phyloP scores from a whole-genome alignment of 2,113 vertebrate species.

The Pygoscelis adeliae region DNA sequence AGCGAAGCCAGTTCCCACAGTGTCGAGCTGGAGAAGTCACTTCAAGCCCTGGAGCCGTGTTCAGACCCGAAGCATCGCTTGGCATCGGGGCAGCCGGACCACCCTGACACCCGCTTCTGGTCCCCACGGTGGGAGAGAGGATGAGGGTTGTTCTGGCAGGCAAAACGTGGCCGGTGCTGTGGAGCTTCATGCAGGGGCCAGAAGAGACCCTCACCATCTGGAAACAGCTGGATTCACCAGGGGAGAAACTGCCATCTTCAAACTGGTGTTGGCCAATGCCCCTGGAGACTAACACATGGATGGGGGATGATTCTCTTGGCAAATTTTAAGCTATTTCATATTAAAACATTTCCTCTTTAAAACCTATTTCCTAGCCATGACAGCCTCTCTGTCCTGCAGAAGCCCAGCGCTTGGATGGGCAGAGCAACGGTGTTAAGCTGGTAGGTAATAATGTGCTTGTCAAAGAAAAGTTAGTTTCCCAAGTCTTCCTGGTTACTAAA shows the following conservation, averaged over 20 bases:
- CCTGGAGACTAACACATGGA: neutral
- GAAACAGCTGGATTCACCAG: neutral
- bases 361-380: neutral
- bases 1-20: neutral
- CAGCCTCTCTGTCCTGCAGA: neutral
- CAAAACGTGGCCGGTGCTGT: accelerated
- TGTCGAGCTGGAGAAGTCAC: neutral
- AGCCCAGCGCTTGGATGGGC: neutral
- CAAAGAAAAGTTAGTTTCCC: neutral
- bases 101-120: accelerated
- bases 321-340: neutral
- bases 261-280: neutral
- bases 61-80: accelerated
- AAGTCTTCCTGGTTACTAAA: neutral
- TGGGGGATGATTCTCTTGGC: neutral
- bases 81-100: neutral
- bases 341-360: neutral
- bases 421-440: neutral
- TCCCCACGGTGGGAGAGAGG: accelerated
- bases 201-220: neutral
- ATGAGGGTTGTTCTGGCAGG: neutral
- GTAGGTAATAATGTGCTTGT: neutral
- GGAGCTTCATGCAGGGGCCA: neutral
- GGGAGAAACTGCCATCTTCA: neutral
- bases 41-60: neutral